Conservation (phyloP, 2,888 invertebrate genomes). For the Stenoptilia bipunctidactyla region DNA sequence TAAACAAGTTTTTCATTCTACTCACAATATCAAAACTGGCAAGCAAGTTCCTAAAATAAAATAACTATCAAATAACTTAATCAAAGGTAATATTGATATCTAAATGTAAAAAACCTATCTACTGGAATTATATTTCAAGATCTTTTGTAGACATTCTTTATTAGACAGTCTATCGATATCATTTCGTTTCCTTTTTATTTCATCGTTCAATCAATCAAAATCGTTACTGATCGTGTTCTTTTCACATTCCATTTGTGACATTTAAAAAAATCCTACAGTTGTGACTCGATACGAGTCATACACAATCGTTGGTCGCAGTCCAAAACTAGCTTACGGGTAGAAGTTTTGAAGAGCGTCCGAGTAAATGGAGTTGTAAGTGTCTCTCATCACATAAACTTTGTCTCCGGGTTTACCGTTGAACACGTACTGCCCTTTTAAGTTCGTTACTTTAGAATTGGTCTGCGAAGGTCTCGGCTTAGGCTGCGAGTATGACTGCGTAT, state of each 20-base stretch:
- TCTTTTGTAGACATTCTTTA: no score
- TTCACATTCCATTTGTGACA: slow-evolving; percentile 3
- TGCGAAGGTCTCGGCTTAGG: slow-evolving; percentile 61
- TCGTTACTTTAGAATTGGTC: slow-evolving; percentile 76
- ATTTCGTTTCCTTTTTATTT: no score
- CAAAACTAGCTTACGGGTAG: slow-evolving; percentile 68
- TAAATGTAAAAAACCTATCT: no score
- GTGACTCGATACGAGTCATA: slow-evolving; percentile 62
- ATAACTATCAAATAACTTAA: no score
- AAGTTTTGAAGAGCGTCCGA: slow-evolving; percentile 78
- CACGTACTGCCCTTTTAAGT: slow-evolving; percentile 79
- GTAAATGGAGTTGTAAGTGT: slow-evolving; percentile 76
- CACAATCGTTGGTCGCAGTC: slow-evolving; percentile 24
- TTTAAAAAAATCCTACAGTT: slow-evolving; percentile 19
- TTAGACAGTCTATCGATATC: no score
- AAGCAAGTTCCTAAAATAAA: no score
- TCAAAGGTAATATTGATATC: no score
- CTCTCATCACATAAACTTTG: slow-evolving; percentile 74
- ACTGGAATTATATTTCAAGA: no score
- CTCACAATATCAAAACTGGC: no score
- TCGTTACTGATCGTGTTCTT: slow-evolving; percentile 6
- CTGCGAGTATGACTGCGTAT: slow-evolving; percentile 40
- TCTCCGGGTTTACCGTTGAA: slow-evolving; percentile 85
- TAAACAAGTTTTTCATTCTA: no score
- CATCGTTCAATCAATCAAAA: no score